Conservation (phyloP, 2,113 vertebrate species). For the Semicossyphus pulcher region DNA sequence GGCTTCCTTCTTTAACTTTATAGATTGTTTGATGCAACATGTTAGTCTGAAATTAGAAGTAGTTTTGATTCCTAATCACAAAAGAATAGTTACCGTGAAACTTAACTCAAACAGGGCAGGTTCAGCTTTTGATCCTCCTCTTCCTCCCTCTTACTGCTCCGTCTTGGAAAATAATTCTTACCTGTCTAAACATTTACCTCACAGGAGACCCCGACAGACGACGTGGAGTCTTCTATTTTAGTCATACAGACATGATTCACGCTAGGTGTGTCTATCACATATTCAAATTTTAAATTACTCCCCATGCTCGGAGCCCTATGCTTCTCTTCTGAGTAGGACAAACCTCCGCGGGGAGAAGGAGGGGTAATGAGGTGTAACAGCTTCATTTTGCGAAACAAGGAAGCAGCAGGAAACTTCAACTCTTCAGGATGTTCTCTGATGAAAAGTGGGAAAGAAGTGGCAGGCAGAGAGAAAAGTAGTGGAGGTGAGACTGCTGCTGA, state of each 20-base stretch:
- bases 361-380: constrained; percentile 39
- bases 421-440: constrained; percentile 22
- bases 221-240: constrained; percentile 8
- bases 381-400: constrained; percentile 23
- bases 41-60: too few species aligned
- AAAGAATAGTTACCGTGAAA: too few species aligned
- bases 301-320: constrained; percentile 1
- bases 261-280: constrained; percentile 42
- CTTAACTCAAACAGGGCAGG: not conserved
- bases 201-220: not conserved
- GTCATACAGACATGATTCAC: constrained; percentile 28
- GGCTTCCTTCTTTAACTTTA: too few species aligned
- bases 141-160: not conserved
- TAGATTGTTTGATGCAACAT: too few species aligned
- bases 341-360: constrained; percentile 55
- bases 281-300: constrained; percentile 42
- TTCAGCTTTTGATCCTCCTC: not conserved
- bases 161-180: not conserved
- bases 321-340: constrained; percentile 39
- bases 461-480: not conserved
- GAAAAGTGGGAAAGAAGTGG: not conserved
- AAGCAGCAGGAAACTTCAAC: constrained; percentile 35
- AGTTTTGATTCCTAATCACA: too few species aligned
- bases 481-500: not conserved
- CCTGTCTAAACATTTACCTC: constrained; percentile 18